Evolutionary conservation across 2,888 invertebrate genomes (phyloP).

Genomic region (Lasioglossum villosulum): DNA sequence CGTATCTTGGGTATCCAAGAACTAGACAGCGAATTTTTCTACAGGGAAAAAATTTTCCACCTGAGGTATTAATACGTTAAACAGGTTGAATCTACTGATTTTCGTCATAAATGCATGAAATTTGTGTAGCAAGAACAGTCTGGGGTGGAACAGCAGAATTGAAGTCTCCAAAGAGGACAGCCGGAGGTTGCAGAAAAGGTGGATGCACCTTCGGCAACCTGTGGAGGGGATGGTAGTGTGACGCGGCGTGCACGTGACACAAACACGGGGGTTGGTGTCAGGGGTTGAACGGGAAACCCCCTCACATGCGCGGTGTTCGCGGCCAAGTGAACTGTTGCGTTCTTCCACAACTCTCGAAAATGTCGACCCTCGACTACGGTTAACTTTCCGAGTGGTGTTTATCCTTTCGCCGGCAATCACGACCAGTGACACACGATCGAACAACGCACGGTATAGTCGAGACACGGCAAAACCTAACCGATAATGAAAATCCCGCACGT

Average conservation of each 20-base stretch:
- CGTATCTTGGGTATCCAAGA: too few species aligned
- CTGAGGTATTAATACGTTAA: too few species aligned
- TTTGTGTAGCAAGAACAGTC: too few species aligned
- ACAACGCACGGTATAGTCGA: not conserved
- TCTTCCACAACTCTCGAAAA: slow-evolving; percentile 64
- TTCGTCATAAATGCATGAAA: too few species aligned
- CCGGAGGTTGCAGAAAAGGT: slow-evolving; percentile 36
- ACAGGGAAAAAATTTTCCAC: too few species aligned
- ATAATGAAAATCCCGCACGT: slow-evolving; percentile 6
- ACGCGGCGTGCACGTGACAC: slow-evolving; percentile 80
- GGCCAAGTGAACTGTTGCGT: slow-evolving; percentile 75
- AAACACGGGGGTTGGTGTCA: slow-evolving; percentile 69
- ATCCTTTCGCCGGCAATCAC: not conserved
- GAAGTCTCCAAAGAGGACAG: slow-evolving; percentile 21
- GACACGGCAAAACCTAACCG: not conserved
- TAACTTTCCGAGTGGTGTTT: slow-evolving; percentile 41
- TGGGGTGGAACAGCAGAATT: not conserved
- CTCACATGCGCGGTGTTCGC: slow-evolving; percentile 80
- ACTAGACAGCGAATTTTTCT: too few species aligned
- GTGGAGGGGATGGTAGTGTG: slow-evolving; percentile 64
- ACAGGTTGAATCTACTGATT: too few species aligned
- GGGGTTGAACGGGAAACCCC: slow-evolving; percentile 73
- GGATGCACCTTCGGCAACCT: slow-evolving; percentile 53
- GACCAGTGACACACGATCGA: not conserved
- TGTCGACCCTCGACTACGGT: slow-evolving; percentile 67